Percentiles rank a stretch among this genome's conserved stretches.
phyloP scores from a whole-genome alignment of 2,113 vertebrate species.

The Larimichthys crocea region DNA sequence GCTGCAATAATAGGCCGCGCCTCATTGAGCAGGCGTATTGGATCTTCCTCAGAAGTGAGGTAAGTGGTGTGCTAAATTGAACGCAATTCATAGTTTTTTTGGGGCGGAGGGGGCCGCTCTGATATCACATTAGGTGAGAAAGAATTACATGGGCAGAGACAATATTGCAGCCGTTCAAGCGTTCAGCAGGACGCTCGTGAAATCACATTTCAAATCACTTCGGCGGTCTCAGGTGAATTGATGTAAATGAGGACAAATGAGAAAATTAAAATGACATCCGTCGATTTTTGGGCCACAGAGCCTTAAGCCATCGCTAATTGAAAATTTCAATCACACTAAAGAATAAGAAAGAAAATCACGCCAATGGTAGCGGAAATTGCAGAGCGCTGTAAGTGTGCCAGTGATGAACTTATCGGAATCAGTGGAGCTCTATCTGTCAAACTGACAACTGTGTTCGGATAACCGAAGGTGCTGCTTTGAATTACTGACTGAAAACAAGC shows the following conservation, averaged over 20 bases:
- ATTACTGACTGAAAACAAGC: conserved; percentile 39
- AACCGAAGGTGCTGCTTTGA: neutral
- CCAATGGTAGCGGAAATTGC: neutral
- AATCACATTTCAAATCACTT: conserved; percentile 71
- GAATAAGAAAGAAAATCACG: conserved; percentile 16
- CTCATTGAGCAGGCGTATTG: conserved; percentile 84
- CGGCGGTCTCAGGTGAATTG: conserved; percentile 58
- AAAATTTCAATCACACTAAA: conserved; percentile 63
- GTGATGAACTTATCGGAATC: conserved; percentile 30
- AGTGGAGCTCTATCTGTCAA: conserved; percentile 49
- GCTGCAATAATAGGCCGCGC: conserved; percentile 71
- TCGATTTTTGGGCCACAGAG: conserved; percentile 48
- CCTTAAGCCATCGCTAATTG: conserved; percentile 62
- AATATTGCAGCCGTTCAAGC: conserved; percentile 64
- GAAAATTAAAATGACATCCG: conserved; percentile 64
- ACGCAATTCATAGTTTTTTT: conserved; percentile 71
- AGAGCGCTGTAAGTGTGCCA: conserved; percentile 4
- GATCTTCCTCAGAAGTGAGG: conserved; percentile 77
- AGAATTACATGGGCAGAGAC: conserved; percentile 74
- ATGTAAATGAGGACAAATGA: conserved; percentile 73
- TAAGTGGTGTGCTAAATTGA: conserved; percentile 80
- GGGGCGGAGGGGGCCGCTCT: conserved; percentile 45
- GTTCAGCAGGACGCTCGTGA: conserved; percentile 41
- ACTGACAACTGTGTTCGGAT: conserved; percentile 49
- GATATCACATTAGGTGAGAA: conserved; percentile 69